A percentile compares a stretch with the other conserved stretches of the same genome.
These are phyloP conservation scores for Maconellicoccus hirsutus DNA, from an alignment of 1,140 invertebrate genomes.

Conservation along the genomic window DNA sequence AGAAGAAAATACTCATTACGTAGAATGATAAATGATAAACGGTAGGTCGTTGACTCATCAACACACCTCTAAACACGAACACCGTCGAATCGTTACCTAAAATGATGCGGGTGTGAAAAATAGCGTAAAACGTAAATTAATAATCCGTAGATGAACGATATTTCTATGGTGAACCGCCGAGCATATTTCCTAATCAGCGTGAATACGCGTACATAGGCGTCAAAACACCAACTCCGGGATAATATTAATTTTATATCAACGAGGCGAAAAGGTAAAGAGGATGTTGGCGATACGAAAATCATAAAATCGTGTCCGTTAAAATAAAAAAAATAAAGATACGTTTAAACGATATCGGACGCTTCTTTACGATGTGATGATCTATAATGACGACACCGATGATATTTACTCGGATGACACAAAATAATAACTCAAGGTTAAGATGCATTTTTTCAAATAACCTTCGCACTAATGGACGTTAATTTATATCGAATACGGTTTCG, in stretches of 20 bases:
- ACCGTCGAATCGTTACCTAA: neutral
- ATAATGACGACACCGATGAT: neutral
- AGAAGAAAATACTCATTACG: neutral
- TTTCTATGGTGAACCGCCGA: neutral
- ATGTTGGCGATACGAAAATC: too few species aligned
- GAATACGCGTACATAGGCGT: too few species aligned
- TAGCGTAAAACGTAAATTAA: conserved; percentile 5
- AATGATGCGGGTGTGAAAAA: neutral
- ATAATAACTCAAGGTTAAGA: neutral
- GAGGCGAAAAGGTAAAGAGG: too few species aligned
- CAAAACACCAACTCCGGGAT: too few species aligned
- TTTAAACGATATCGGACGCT: too few species aligned
- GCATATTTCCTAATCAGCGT: neutral
- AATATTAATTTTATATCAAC: too few species aligned
- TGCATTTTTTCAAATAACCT: neutral
- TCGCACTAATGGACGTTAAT: neutral
- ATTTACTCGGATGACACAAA: neutral
- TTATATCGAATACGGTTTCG: neutral
- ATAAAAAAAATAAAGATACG: too few species aligned
- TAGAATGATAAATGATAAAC: neutral
- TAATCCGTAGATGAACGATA: neutral
- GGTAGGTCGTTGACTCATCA: neutral
- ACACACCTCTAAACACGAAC: neutral
- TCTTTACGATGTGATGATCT: too few species aligned
- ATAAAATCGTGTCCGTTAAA: too few species aligned